Evolutionary conservation across 2,797 vertebrate species (phyloP), one percentile per base, ranked within the genome.

Genomic region (Antrozous pallidus): DNA sequence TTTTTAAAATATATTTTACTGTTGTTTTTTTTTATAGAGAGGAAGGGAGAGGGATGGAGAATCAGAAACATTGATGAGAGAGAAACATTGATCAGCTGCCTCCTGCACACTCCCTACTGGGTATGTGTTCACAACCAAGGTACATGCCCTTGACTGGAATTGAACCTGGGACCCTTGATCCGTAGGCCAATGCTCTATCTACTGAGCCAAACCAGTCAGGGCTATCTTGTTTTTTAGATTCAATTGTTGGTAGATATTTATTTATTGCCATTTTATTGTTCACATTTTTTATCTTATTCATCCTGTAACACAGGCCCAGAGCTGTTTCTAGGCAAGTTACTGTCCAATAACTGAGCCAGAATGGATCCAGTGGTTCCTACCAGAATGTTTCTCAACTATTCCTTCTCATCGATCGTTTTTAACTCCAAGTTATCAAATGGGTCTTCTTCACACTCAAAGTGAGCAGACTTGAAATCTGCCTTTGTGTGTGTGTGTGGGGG

Each of bases 371-470:
- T 98, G 91, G 98, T 98, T 97, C 98, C 99, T 38, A 99, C 99
- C 67, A 99, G 98, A 96, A 99, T 99, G 97, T 96, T 99, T 94
- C 99, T 99, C 91, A 99, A 98, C 97, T 99, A 99, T 82, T 99
- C 99, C 92, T 98, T 99, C 96, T 99, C 99, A 26, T 99, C 97
- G 0, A 99, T 98, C n/a, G 99, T 99, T 98, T 99, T 99, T 96
- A 99, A 98, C 97, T 99, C 99, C 92, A 99, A 97, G 97, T 99
- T 99, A 98, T 99, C 99, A 96, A 99, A 99, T 0, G 99, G 99
- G 96, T 99, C 99, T 97, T 99, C 99, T 98, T 99, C 99, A 47
- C 99, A 98, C 98, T 99, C 99, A 90, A 99, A 99, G 97, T 99
- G 99, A 42, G 99, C 99, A 58, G 99, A 98, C 96, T 99, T 99